Evolutionary conservation across 2,797 vertebrate genomes (phyloP), one percentile per base, ranked within the genome.

Genomic region (Chaenodraco wilsoni): DNA sequence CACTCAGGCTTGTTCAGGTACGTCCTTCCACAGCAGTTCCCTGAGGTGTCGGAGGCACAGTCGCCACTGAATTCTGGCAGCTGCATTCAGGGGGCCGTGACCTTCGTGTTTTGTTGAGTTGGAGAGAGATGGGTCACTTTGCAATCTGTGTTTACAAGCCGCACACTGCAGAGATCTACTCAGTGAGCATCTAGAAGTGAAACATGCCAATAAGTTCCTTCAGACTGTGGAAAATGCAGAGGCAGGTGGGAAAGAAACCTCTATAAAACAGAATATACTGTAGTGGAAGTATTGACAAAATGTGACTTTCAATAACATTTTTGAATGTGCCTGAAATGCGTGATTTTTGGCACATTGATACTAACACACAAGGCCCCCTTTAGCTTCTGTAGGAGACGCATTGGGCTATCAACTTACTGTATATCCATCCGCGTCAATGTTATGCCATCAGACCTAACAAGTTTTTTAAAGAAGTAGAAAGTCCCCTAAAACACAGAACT

Each of bases 21-120:
- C 1, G 33, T 64, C 62, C 54, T 76, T 73, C 56, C 46, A 0
- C 12, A 55, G 59, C 27, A 62, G 63, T 44, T 85, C 72, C 69
- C 66, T 33, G 49, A 74, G 49, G 69, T 78, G 76, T 76, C n/a
- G 1, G 17, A 60, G 31, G 59, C 59, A 55, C 64, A 17, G 19
- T 52, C 55, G 16, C 60, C 65, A 56, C 66, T 69, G 44, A 71
- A 41, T 55, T 66, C 66, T 79, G 57, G 40, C 58, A 78, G 72
- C 68, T 65, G 59, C 51, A 62, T 79, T 85, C 61, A 66, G 37
- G 58, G 8, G 45, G 70, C 60, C 17, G 10, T 65, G 77, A 83
- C 72, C 63, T 84, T 83, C 50, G 17, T 54, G 33, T 81, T 68
- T 78, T 69, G 60, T 84, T 87, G 78, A 75, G 65, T 54, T 58